Conservation (phyloP, 1,140 invertebrate species). For the Formica selysi region DNA sequence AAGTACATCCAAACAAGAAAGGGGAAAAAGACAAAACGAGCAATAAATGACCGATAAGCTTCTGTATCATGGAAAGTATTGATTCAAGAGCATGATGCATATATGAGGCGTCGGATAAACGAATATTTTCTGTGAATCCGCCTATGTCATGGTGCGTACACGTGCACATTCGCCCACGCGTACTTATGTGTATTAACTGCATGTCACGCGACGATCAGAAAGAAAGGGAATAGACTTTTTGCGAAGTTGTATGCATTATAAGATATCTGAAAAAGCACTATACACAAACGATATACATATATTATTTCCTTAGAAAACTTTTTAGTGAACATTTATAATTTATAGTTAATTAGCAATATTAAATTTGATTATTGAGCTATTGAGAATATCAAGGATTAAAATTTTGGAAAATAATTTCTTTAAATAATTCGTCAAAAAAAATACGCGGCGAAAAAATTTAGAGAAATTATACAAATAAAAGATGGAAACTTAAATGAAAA, state of each 20-base stretch:
- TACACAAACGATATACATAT: background rate
- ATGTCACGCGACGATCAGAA: conserved; percentile 28
- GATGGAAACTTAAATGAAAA: background rate
- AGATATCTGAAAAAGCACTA: background rate
- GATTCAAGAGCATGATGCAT: conserved; percentile 68
- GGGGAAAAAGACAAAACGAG: conserved; percentile 63
- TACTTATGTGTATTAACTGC: background rate
- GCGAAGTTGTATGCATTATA: background rate
- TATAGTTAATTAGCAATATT: background rate
- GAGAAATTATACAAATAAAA: background rate
- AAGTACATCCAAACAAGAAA: conserved; percentile 29
- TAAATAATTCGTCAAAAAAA: background rate
- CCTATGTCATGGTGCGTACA: conserved; percentile 1
- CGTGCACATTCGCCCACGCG: background rate
- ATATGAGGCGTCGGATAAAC: conserved; percentile 59
- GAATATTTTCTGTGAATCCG: conserved; percentile 66
- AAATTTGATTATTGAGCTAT: background rate
- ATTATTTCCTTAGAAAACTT: background rate
- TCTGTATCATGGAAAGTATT: conserved; percentile 70
- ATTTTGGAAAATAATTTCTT: conserved; percentile 8
- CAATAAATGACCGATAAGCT: conserved; percentile 66
- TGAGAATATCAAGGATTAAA: background rate
- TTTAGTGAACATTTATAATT: background rate
- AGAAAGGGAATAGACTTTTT: background rate
- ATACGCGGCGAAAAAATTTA: background rate